Evolutionary conservation across 2,888 invertebrate genomes (phyloP), one percentile per base, ranked within the genome.

Genomic region (Drosophila falleni): DNA sequence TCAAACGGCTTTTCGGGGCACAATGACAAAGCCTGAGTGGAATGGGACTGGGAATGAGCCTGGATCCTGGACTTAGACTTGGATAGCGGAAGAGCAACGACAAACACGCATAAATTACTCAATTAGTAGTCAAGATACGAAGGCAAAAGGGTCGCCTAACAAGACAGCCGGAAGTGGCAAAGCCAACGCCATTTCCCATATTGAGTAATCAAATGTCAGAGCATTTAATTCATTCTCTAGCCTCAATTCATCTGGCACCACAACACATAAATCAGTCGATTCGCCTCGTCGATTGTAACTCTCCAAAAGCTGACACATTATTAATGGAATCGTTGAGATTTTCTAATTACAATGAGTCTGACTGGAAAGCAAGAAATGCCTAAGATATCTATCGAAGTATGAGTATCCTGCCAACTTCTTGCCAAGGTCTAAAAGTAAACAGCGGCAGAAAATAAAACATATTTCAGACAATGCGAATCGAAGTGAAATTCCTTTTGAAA

Each of bases 71-170:
- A 63, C 59, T 58, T 47, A 33, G 51, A 19, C 58, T n/a, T 23
- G 29, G 55, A 60, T 63, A 64, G 62, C 74, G 47, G 23, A 41
- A 54, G 35, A 37, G 66, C 67, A 65, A 47, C 71, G 68, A 74
- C 83, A 88, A 88, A 78, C 81, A 79, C 67, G 85, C 87, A 85
- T 89, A 85, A 89, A 85, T 85, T 89, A 87, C 89, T 84, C 87
- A 85, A 89, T 85, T 89, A 85, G 74, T 74, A 83, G 84, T 71
- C 89, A 71, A 77, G 72, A 80, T 79, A 72, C 68, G 66, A 53
- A 19, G 63, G 61, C 55, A 71, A 78, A 74, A 68, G 49, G 67
- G 71, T 73, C 65, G 61, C 51, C 71, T 58, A 71, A 72, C 51
- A 66, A 64, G 65, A 71, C 64, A 72, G 41, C 67, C 67, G 77